Evolutionary conservation across 2,113 vertebrate genomes (phyloP).

Genomic region (Protobothrops flavoviridis): DNA sequence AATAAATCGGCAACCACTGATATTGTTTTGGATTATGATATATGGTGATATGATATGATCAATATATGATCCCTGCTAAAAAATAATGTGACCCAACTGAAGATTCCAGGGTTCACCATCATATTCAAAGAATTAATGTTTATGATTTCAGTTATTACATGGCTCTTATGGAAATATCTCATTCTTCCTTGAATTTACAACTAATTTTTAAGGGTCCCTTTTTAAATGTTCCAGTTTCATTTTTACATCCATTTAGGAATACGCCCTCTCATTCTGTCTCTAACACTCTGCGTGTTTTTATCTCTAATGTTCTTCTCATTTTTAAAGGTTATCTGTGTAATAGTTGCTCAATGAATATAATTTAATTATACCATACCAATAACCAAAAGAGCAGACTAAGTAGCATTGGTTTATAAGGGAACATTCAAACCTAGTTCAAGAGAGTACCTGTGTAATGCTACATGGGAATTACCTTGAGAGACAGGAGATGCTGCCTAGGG

Average conservation of each 20-base stretch:
- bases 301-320: not conserved
- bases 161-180: not conserved
- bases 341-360: not conserved
- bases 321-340: not conserved
- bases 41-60: not conserved
- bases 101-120: not conserved
- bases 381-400: conserved; percentile 2
- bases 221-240: not conserved
- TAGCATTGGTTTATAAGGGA: conserved; percentile 21
- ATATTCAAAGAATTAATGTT: not conserved
- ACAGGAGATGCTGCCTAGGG: not conserved
- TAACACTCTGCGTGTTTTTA: not conserved
- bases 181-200: not conserved
- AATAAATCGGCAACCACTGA: not conserved
- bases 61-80: not conserved
- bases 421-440: conserved; percentile 19
- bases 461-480: not conserved
- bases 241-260: not conserved
- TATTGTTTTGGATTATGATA: not conserved
- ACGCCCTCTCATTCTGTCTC: not conserved
- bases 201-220: not conserved
- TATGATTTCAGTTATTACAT: not conserved
- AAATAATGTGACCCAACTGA: not conserved
- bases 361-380: not conserved
- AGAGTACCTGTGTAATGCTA: not conserved